Evolutionary conservation across 2,113 vertebrate genomes (phyloP).

Genomic region (Leptobrachium ailaonicum): DNA sequence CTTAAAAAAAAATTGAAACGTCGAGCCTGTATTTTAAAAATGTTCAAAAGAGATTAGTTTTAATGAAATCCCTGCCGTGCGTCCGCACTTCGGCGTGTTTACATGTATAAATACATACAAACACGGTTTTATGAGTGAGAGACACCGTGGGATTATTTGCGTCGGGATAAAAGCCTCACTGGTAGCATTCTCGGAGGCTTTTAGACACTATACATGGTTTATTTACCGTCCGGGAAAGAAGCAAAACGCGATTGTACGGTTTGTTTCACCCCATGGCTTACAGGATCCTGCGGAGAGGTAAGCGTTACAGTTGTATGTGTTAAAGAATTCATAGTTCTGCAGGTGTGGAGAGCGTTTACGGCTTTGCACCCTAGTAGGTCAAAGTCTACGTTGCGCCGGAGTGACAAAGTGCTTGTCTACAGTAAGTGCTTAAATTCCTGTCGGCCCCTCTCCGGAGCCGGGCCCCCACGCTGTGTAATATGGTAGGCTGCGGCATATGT

Average conservation of each 20-base stretch:
- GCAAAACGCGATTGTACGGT: background rate
- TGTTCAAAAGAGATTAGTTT: too few relatives aligned
- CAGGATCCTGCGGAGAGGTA: constrained; percentile 16
- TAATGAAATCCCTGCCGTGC: too few relatives aligned
- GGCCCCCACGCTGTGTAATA: background rate
- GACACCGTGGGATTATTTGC: too few relatives aligned
- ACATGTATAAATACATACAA: too few relatives aligned
- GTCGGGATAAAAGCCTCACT: too few relatives aligned
- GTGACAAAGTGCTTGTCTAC: constrained; percentile 25
- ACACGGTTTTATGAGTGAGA: too few relatives aligned
- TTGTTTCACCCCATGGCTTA: background rate
- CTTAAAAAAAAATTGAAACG: too few relatives aligned
- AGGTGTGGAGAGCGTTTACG: constrained; percentile 13
- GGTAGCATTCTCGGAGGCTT: too few relatives aligned
- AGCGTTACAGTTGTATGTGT: constrained; percentile 26
- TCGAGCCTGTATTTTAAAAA: too few relatives aligned
- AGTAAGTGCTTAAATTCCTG: constrained; percentile 5
- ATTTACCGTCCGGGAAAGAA: background rate
- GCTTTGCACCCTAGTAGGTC: constrained; percentile 19
- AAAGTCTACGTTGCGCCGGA: background rate
- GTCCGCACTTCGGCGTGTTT: too few relatives aligned
- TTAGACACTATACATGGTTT: background rate
- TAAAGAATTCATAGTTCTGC: constrained; percentile 29
- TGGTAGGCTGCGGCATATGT: constrained; percentile 2
- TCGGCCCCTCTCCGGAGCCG: background rate